Evolutionary conservation across 2,113 vertebrate genomes (phyloP), one percentile per base, ranked within the genome.

Genomic region (Cebidichthys violaceus): DNA sequence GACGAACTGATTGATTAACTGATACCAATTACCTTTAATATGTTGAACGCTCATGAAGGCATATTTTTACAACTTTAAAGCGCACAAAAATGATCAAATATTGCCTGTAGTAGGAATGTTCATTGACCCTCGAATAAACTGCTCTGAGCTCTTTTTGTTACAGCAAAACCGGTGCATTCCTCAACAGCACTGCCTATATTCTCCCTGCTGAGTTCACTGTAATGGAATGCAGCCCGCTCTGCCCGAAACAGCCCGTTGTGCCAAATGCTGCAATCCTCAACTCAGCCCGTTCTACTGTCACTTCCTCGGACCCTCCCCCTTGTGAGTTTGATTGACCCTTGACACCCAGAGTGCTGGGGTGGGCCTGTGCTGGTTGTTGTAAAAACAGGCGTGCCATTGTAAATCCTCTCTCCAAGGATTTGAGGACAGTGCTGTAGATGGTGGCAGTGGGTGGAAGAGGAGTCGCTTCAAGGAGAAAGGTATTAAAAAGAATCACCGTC

Each of bases 191-290:
- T 81, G 84, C 86, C 85, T 90, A 70, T 81, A 69, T 75, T 88
- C 86, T 81, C 67, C 82, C 82, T 64, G 83, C 84, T 90, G 89
- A 91, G 84, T 87, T 90, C 87, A 93, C 88, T 68, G 4, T 73
- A 79, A 80, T 76, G 88, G 90, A 92, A 92, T 92, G 92, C 74
- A 75, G 86, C 75, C 83, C 35, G 76, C 78, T 85, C 77, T 66
- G 86, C 81, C 75, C 33, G 11, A 79, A 92, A 70, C 88, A 61
- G 75, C 85, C 79, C 78, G 84, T 90, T 90, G 33, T 33, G 85
- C 87, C 71, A 65, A 86, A 85, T 61, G 24, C 69, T 35, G 37
- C 64, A 65, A 72, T 75, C 75, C 67, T 77, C 75, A 35, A 57
- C 70, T 70, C 33, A 68, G 14, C 78, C 52, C 70, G 22, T 47